phyloP scores from a whole-genome alignment of 1,140 invertebrate species.

The Ericerus pela region DNA sequence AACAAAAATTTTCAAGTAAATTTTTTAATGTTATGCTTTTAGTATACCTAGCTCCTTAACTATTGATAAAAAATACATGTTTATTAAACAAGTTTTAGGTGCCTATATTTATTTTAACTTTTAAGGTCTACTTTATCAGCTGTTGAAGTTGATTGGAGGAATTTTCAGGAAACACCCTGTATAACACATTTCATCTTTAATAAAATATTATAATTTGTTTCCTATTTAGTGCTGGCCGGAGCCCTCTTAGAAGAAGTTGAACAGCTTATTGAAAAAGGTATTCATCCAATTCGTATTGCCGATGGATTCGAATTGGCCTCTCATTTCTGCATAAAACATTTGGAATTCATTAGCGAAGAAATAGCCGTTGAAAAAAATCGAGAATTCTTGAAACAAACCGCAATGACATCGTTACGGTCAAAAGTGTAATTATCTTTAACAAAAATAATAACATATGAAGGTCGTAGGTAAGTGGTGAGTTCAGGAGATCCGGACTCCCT shows the following conservation, averaged over 20 bases:
- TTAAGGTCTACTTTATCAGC: too few relatives aligned
- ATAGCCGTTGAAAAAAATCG: slow-evolving; percentile 75
- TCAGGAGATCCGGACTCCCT: slow-evolving; percentile 12
- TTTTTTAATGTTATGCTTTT: too few relatives aligned
- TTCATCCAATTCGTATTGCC: slow-evolving; percentile 96
- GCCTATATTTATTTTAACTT: too few relatives aligned
- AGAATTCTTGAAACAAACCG: slow-evolving; percentile 82
- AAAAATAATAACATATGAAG: background rate
- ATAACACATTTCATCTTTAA: too few relatives aligned
- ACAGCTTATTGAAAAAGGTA: slow-evolving; percentile 81
- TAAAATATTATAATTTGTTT: slow-evolving; percentile 14
- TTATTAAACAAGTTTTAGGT: too few relatives aligned
- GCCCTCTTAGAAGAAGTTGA: slow-evolving; percentile 93
- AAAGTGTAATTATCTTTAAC: slow-evolving; percentile 59
- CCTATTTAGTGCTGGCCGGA: slow-evolving; percentile 55
- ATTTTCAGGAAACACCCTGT: too few relatives aligned
- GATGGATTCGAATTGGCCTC: slow-evolving; percentile 98
- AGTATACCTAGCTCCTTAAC: too few relatives aligned
- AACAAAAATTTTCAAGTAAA: too few relatives aligned
- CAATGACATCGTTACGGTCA: slow-evolving; percentile 95
- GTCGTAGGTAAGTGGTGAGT: background rate
- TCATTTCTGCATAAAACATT: slow-evolving; percentile 67
- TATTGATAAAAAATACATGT: too few relatives aligned
- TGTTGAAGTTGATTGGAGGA: too few relatives aligned
- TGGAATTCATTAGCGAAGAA: slow-evolving; percentile 76